Evolutionary conservation across 2,888 invertebrate genomes (phyloP).

Genomic region (Gasteruption jaculator): DNA sequence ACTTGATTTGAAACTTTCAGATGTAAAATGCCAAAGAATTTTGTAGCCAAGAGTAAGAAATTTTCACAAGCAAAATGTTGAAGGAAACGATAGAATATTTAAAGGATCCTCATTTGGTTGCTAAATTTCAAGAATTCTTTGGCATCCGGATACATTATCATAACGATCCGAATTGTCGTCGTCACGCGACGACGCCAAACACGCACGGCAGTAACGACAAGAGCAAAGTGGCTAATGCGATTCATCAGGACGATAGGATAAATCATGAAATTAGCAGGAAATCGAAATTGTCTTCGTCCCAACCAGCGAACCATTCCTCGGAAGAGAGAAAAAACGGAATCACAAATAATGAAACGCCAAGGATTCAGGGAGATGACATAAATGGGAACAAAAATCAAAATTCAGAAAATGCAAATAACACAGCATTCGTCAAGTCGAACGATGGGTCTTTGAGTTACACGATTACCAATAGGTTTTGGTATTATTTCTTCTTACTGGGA

Average conservation of each 20-base stretch:
- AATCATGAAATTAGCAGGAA: slow-evolving; percentile 3
- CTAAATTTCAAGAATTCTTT: slow-evolving; percentile 74
- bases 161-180: slow-evolving; percentile 6
- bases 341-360: slow-evolving; percentile 5
- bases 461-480: slow-evolving; percentile 74
- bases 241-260: background rate
- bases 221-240: background rate
- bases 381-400: slow-evolving; percentile 13
- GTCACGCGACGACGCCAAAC: too few relatives aligned
- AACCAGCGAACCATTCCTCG: too few relatives aligned
- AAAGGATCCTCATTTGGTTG: slow-evolving; percentile 72
- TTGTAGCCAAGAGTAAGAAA: background rate
- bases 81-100: slow-evolving; percentile 59
- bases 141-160: slow-evolving; percentile 59
- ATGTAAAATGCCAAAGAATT: slow-evolving; percentile 2
- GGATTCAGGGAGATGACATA: slow-evolving; percentile 31
- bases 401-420: slow-evolving; percentile 13
- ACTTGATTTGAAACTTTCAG: background rate
- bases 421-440: slow-evolving; percentile 38
- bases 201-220: too few relatives aligned
- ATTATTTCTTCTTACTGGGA: slow-evolving; percentile 78
- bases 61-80: slow-evolving; percentile 34
- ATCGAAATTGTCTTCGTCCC: slow-evolving; percentile 28
- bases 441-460: slow-evolving; percentile 52
- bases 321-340: slow-evolving; percentile 22